Percentiles rank a stretch among this genome's conserved stretches.
These are phyloP conservation scores for Zaprionus capensis DNA, from an alignment of 1,140 invertebrate genomes.

Conservation along the genomic window DNA sequence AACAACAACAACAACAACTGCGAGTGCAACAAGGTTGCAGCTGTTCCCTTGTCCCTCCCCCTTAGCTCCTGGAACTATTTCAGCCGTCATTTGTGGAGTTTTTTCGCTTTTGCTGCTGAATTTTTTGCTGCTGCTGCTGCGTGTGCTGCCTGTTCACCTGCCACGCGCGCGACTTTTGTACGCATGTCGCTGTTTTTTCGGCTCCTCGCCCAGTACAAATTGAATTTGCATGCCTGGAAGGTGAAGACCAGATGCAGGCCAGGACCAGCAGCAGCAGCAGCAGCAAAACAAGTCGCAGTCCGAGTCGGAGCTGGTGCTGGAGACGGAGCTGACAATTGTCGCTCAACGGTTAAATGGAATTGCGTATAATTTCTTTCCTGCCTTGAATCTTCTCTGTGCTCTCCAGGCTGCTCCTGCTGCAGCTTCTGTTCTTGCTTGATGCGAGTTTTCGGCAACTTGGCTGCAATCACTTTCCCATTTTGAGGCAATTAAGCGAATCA, in stretches of 20 bases:
- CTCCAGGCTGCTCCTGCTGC: no score
- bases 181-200: conserved; percentile 65
- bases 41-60: neutral
- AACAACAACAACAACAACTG: conserved; percentile 31
- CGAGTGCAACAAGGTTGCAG: conserved; percentile 28
- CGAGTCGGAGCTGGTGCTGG: neutral
- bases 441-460: conserved; percentile 26
- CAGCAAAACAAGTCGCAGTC: neutral
- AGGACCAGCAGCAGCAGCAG: neutral
- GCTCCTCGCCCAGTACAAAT: conserved; percentile 53
- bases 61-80: conserved; percentile 56
- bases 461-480: conserved; percentile 78
- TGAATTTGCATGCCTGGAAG: conserved; percentile 74
- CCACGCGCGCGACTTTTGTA: conserved; percentile 70
- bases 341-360: conserved; percentile 51
- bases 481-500: conserved; percentile 69
- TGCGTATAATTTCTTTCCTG: conserved; percentile 17
- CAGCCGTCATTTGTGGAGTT: conserved; percentile 59
- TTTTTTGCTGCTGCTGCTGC: conserved; percentile 14
- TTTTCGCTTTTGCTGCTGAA: conserved; percentile 12
- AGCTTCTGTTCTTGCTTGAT: neutral
- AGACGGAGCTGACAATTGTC: conserved; percentile 61
- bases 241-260: conserved; percentile 56
- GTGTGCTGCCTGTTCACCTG: conserved; percentile 49
- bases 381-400: neutral